Evolutionary conservation across 2,113 vertebrate genomes (phyloP).

Genomic region (Cichladusa arquata): DNA sequence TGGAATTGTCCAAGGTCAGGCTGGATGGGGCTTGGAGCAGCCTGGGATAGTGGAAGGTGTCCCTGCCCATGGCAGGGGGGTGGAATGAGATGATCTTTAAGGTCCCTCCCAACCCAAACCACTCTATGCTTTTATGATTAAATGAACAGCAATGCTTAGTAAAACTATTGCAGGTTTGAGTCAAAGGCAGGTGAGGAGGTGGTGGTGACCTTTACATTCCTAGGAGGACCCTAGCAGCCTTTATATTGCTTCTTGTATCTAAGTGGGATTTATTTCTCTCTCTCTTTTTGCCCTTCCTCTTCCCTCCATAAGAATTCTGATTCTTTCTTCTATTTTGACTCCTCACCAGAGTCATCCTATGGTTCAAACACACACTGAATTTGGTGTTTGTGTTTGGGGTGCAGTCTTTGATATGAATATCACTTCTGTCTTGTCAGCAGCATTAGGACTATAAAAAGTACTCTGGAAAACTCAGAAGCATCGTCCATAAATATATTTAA

Average conservation of each 20-base stretch:
- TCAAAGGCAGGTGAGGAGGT: not conserved
- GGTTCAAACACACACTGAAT: not conserved
- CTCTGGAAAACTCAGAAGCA: not conserved
- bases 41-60: too few species aligned
- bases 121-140: not conserved
- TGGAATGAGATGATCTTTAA: accelerated
- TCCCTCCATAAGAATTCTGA: not conserved
- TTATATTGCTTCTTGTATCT: not conserved
- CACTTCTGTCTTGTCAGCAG: not conserved
- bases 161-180: not conserved
- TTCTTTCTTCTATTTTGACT: not conserved
- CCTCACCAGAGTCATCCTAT: not conserved
- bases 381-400: not conserved
- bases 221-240: not conserved
- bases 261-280: not conserved
- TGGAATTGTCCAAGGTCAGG: too few species aligned
- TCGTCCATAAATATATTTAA: not conserved
- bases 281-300: not conserved
- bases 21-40: too few species aligned
- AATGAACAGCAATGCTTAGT: not conserved
- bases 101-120: not conserved
- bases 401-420: not conserved
- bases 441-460: not conserved
- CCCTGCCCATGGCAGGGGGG: too few species aligned
- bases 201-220: not conserved